A percentile compares a stretch with the other conserved stretches of the same genome.
These are phyloP conservation scores for Eupithecia vulgata DNA, from an alignment of 2,888 invertebrate species.

Conservation along the genomic window DNA sequence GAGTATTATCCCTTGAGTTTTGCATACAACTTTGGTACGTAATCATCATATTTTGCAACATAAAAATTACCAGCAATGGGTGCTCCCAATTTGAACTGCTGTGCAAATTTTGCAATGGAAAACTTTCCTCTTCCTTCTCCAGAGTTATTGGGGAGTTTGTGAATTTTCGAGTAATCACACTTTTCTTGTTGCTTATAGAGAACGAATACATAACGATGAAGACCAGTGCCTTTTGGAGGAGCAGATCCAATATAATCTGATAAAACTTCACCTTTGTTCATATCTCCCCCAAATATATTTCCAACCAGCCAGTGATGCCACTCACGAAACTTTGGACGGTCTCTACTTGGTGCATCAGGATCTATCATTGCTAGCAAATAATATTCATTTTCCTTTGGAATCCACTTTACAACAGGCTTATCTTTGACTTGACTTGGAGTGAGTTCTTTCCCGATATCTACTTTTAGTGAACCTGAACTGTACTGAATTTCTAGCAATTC, in stretches of 20 bases:
- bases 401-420: slow-evolving; percentile 87
- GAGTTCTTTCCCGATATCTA: slow-evolving; percentile 86
- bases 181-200: slow-evolving; percentile 85
- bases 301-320: slow-evolving; percentile 92
- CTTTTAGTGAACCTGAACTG: slow-evolving; percentile 71
- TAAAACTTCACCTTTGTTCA: slow-evolving; percentile 86
- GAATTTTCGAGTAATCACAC: slow-evolving; percentile 69
- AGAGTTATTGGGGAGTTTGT: slow-evolving; percentile 73
- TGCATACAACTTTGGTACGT: slow-evolving; percentile 80
- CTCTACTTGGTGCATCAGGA: slow-evolving; percentile 90
- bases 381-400: slow-evolving; percentile 81
- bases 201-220: slow-evolving; percentile 89
- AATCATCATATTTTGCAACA: slow-evolving; percentile 85
- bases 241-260: slow-evolving; percentile 86
- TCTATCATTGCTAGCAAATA: slow-evolving; percentile 88
- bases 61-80: slow-evolving; percentile 86
- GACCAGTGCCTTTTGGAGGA: slow-evolving; percentile 88
- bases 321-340: slow-evolving; percentile 87
- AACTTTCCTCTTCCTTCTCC: slow-evolving; percentile 84
- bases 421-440: slow-evolving; percentile 89
- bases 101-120: slow-evolving; percentile 83
- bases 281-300: slow-evolving; percentile 87
- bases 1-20: slow-evolving; percentile 66
- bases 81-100: slow-evolving; percentile 82
- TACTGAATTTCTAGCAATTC: slow-evolving; percentile 80